Base-by-base conservation (phyloP, 2,888 invertebrate species). In the Tanytarsus gracilentus region DNA sequence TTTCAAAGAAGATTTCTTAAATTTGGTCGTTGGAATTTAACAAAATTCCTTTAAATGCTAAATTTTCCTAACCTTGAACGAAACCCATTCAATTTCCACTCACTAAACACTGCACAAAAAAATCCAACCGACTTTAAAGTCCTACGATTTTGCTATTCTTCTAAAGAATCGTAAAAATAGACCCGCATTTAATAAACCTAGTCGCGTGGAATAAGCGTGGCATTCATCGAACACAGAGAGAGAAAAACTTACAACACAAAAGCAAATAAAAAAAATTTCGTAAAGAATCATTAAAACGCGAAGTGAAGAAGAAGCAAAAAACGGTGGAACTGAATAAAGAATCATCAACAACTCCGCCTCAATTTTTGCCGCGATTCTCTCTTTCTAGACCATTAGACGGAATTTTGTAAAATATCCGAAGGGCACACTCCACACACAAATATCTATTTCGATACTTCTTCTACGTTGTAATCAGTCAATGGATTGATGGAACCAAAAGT, bases 161-260 rank as follows among this genome's bases (percentile, higher is more conserved):
- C 3, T 26, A n/a, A 49, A 25, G 33, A 33, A 16, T 33, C 16
- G 33, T 21, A 21, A n/a, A 21, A 52, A 25, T 7, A 21, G 49
- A 26, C 27, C 49, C 27, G 49, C 25, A 26, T 49, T 11, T 27
- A 49, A 26, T 5, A 48, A 29, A 48, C 4, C 36, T 7, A 63
- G 65, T 64, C 66, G 66, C 66, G 66, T 66, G 65, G 64, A 64
- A 56, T 65, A 66, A 65, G 66, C 64, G 65, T 66, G 66, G 64
- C 66, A 66, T 64, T 48, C 36, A 60, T 60, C 50, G 29, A 49
- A 60, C n/a, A 50, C 25, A 14, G 29, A 48, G n/a, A 27, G 48
- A 59, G 27, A 29, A 11, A 36, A 14, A 14, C 36, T 14, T 36
- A 14, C 36, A 36, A 16, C 16, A 8, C 16, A 36, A 16, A 44